Base-by-base conservation (phyloP, 2,113 vertebrate genomes). In the Calyptommatus sinebrachiatus region DNA sequence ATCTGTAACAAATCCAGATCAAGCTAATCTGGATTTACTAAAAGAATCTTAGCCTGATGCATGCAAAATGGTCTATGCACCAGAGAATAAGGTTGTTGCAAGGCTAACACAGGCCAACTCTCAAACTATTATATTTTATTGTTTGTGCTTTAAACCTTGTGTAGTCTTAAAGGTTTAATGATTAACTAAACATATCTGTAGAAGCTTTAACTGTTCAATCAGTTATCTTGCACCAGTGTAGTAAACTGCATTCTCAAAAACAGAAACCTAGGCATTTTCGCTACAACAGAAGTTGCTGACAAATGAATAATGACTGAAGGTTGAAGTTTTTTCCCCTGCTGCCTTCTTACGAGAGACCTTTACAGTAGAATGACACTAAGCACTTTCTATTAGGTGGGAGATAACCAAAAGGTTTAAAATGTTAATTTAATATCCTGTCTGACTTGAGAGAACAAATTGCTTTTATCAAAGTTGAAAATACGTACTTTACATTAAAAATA, bases 351-450 rank as follows among this genome's bases (percentile, higher is more conserved):
- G 0, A 83, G 46, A 11, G 46, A 68, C 62, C 8, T 1, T 21
- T 26, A 63, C 69, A 82, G 46, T 10, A 24, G 35, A 87, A 71
- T 16, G 73, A 79, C 77, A 78, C 53, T 78, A 76, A 61, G 71
- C 70, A 35, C 2, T 50, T 84, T 84, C 80, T 88, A 84, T 16
- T 76, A 88, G 78, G 86, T 60, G 22, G 83, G 67, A 72, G 63
- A 2, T 72, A 85, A 78, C 76, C 71, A 60, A 18, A n/a, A 77
- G 28, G 9, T 24, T 7, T 31, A 35, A 35, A 66, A 78, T 68
- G 31, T 84, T 85, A 57, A 70, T 83, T 87, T 76, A 84, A 86
- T 86, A 24, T 41, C 57, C 1, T 71, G 0, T 46, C 61, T 84
- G n/a, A 70, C 22, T 73, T 31, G 84, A 10, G 45, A 67, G 11